Base-by-base conservation (phyloP, 2,888 invertebrate genomes). In the Carpatolechia fugitivella region DNA sequence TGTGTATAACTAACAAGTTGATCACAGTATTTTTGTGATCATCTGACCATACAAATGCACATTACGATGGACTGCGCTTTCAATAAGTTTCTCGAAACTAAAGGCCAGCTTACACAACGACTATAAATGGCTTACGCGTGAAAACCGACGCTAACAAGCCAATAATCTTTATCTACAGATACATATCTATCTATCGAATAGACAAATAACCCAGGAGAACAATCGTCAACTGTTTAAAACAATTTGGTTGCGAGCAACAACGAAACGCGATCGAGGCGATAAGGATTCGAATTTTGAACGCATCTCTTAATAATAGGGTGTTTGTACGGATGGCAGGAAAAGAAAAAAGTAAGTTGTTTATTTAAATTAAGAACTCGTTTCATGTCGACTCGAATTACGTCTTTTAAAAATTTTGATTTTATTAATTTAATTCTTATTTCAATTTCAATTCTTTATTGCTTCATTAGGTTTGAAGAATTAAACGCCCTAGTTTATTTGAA, bases 181-280 rank as follows among this genome's bases (percentile, higher is more conserved):
- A 64, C 58, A 65, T 64, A 74, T 51, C 51, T 20, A 78, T 76
- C 20, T 18, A 76, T n/a, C n/a, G 71, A 78, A 71, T 86, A 86
- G 89, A 89, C 89, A 89, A 89, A 89, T 89, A 88, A 85, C 83
- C 80, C 70, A 72, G 68, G 72, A 80, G 85, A 88, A 87, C 87
- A 87, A 87, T 88, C 85, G 84, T 84, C 84, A 82, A 76, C 78
- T 76, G 80, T 79, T 85, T 79, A 80, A 81, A 89, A 87, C 85
- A 88, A 88, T 89, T 89, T 86, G 78, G 85, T 79, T 76, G 72
- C 80, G 72, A 75, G 82, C 87, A 88, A 88, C 88, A 88, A 88
- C 82, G 73, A 78, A 80, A 81, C 76, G 78, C 80, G 89, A 88
- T 51, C 29, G 13, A 4, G 29, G 8, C 18, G 51, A 51, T 51